phyloP scores from a whole-genome alignment of 2,888 invertebrate genomes.

The Celastrina argiolus region DNA sequence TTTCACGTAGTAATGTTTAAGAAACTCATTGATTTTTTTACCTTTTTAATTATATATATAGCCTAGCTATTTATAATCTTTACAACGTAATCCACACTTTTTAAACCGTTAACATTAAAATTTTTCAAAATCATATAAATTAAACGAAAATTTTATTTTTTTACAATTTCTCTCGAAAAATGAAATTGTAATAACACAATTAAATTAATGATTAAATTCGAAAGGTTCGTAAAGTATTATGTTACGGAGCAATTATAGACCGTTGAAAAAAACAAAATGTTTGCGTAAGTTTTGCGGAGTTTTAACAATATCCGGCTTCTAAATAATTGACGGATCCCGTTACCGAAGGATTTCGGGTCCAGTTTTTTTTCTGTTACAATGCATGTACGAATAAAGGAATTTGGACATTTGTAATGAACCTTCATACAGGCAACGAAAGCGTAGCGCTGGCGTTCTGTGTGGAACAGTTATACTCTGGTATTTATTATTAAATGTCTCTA shows the following conservation, averaged over 20 bases:
- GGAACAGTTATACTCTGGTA: too few species aligned
- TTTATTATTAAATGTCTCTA: too few species aligned
- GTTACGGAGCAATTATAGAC: slow-evolving; percentile 36
- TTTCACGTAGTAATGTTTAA: too few species aligned
- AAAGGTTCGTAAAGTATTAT: slow-evolving; percentile 33
- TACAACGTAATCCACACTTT: neutral
- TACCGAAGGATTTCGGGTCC: slow-evolving; percentile 31
- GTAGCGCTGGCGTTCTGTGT: neutral
- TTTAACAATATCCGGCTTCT: slow-evolving; percentile 21
- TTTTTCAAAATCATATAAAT: neutral
- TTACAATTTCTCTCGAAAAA: neutral
- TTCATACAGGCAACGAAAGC: neutral
- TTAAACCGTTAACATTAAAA: too few species aligned
- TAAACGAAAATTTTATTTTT: neutral
- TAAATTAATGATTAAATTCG: neutral
- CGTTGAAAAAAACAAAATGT: slow-evolving; percentile 31
- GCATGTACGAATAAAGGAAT: slow-evolving; percentile 12
- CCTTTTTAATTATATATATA: too few species aligned
- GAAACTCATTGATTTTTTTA: too few species aligned
- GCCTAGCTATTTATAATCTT: too few species aligned
- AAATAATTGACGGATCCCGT: slow-evolving; percentile 48
- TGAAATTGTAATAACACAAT: neutral
- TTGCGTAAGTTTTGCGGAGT: slow-evolving; percentile 31
- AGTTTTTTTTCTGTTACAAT: slow-evolving; percentile 14
- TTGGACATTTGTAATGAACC: slow-evolving; percentile 11